Evolutionary conservation across 1,140 invertebrate species (phyloP).

Genomic region (Teleopsis dalmanni): DNA sequence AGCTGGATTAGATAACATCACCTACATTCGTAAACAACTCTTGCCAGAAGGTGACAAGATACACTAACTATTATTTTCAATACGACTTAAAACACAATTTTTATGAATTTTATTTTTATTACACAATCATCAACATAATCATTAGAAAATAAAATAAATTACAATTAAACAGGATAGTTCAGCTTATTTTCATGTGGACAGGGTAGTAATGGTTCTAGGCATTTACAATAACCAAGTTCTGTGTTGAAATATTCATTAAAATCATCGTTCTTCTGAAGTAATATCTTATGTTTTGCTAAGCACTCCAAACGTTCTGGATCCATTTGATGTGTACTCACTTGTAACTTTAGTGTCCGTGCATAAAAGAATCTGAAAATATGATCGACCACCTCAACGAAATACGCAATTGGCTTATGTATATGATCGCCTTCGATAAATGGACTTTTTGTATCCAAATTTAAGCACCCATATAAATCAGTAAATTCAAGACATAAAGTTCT

Average conservation of each 20-base stretch:
- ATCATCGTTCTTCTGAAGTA: conserved; percentile 23
- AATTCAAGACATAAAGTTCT: conserved; percentile 9
- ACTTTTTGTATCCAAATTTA: conserved; percentile 15
- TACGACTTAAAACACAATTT: no score
- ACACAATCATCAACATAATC: no score
- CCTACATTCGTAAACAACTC: no score
- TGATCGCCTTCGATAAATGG: conserved; percentile 24
- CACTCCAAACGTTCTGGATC: conserved; percentile 21
- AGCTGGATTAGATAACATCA: no score
- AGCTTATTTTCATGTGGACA: no score
- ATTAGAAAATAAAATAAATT: no score
- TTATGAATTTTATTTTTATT: no score
- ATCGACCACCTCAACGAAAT: conserved; percentile 26
- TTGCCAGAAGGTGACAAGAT: no score
- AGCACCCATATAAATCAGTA: conserved; percentile 7
- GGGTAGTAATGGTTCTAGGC: no score
- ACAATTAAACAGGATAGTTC: no score
- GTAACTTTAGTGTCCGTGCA: conserved; percentile 18
- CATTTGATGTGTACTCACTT: conserved; percentile 18
- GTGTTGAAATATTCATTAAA: conserved; percentile 29
- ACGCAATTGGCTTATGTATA: conserved; percentile 31
- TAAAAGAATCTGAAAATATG: conserved; percentile 31
- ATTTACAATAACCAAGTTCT: conserved; percentile 29
- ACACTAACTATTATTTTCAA: no score
- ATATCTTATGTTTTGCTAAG: conserved; percentile 20